Evolutionary conservation across 2,113 vertebrate genomes (phyloP), one percentile per base, ranked within the genome.

Genomic region (Anoplopoma fimbria): DNA sequence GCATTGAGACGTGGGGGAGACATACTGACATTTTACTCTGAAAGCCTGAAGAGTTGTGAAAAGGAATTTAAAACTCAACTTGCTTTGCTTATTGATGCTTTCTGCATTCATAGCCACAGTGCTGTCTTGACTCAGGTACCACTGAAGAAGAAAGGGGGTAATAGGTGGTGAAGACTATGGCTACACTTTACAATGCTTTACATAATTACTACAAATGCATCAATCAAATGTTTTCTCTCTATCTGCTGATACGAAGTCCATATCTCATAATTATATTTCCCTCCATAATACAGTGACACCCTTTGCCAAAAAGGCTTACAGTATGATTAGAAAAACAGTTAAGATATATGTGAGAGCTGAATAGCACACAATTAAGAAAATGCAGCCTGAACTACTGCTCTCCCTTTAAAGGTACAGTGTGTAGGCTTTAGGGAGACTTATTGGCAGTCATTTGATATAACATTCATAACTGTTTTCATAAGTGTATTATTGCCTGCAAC

Each of bases 211-310:
- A 75, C 25, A 60, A 25, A 68, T 61, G 45, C 42, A 2, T 1
- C 57, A 45, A 17, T 69, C 12, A 9, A 27, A 17, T 55, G 9
- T 61, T 81, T 74, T 27, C 58, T 67, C 15, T 64, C 15, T 62
- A 61, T 33, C 55, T 38, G 6, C 27, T 25, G 10, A 36, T 51
- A 17, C 23, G 33, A 17, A 77, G 19, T 69, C 31, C 29, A 68
- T 64, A n/a, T 70, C n/a, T n/a, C n/a, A n/a, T n/a, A n/a, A n/a
- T 47, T 12, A 8, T 55, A 21, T 70, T 82, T 53, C 25, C 27
- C 12, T 29, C 3, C 12, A 36, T 36, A 38, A 38, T 38, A 27
- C 29, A 58, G n/a, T 9, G 5, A 42, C 13, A 57, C 17, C 6
- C 34, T 42, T 25, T n/a, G 17, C 14, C 7, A 42, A 25, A 42